Base-by-base conservation (phyloP, 2,888 invertebrate species). In the Drosophila greeni region DNA sequence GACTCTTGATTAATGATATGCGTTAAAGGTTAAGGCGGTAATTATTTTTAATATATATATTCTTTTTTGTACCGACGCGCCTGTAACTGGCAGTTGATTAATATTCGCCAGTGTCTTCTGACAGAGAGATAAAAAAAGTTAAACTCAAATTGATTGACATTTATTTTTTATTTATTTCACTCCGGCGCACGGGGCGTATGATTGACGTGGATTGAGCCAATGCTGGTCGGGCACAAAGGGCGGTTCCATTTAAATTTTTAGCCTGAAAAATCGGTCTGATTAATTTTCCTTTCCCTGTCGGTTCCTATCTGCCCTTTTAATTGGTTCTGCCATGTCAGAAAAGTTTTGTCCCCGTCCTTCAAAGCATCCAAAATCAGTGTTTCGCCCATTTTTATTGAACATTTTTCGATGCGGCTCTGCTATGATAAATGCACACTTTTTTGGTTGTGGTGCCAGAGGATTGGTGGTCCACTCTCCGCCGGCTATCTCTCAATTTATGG, bases 31-130 rank as follows among this genome's bases (percentile, higher is more conserved):
- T 51, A 52, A 61, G 70, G 58, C 51, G 58, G 77, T 84, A 79
- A 79, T 79, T 79, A 79, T 79, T 79, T 79, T 84, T 66, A 79
- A 84, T 79, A 82, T 57, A 73, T 71, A 73, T 71, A 43, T 47
- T 54, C n/a, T n/a, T 73, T 51, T 69, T 57, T 36, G 39, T 29
- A 20, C 34, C n/a, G 23, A 11, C 12, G 58, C 52, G 49, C 47
- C 84, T 84, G 84, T 45, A 58, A 66, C 76, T 83, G 78, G 71
- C 82, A 65, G 71, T 75, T 82, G 78, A 83, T 78, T 75, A 73
- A 77, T 67, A 81, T 77, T 69, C 65, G 59, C 31, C 59, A 60
- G 12, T 54, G 47, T 54, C 16, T 16, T 54, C 48, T 70, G 75
- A 68, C 64, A 64, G 56, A 45, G 36, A 23, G 14, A 26, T 14